phyloP scores from a whole-genome alignment of 30 jellyfish, hydroid and myxozoan species.

The Aurelia aurita complex sp. Pacific region DNA sequence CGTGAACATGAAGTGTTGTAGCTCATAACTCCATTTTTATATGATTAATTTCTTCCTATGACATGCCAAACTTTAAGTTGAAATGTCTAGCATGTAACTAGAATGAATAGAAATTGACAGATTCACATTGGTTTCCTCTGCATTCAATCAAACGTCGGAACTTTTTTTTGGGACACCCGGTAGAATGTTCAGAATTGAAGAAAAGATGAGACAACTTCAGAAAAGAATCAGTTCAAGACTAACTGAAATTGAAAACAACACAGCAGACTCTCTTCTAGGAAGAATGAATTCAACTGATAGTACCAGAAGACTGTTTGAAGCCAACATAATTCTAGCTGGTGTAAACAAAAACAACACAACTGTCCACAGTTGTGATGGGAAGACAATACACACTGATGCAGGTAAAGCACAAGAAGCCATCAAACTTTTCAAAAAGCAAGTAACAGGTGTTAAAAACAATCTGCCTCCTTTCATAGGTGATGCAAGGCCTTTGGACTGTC shows the following conservation, averaged over 20 bases:
- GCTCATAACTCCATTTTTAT: no score
- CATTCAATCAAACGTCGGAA: no score
- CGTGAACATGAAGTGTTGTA: no score
- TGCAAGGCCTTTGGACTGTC: background rate
- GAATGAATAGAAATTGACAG: no score
- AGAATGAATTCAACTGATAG: background rate
- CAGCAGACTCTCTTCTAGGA: background rate
- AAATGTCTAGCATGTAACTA: no score
- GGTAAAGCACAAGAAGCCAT: background rate
- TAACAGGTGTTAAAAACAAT: background rate
- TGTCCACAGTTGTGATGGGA: background rate
- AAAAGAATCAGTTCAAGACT: background rate
- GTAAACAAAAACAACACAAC: background rate
- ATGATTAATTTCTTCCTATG: no score
- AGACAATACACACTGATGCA: conserved; percentile 1
- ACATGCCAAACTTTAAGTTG: no score
- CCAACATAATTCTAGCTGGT: background rate
- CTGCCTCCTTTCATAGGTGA: background rate
- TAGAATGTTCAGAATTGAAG: background rate
- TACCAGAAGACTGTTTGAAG: background rate
- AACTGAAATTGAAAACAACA: background rate
- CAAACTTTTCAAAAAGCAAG: background rate
- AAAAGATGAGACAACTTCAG: background rate
- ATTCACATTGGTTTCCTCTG: no score
- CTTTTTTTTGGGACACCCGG: no score